phyloP scores from a whole-genome alignment of 2,888 invertebrate species.

The Drosophila affinis region DNA sequence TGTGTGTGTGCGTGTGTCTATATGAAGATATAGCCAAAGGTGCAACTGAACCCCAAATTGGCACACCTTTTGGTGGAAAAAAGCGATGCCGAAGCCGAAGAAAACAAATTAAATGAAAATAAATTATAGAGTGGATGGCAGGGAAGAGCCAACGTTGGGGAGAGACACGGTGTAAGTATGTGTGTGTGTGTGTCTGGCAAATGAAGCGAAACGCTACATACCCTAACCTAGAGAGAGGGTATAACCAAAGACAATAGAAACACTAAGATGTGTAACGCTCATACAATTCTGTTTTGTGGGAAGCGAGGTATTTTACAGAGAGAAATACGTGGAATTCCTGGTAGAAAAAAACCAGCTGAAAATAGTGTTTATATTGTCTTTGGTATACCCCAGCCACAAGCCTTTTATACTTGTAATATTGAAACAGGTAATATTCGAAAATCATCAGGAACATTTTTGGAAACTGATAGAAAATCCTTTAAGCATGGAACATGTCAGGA shows the following conservation, averaged over 20 bases:
- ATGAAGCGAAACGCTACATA: constrained; percentile 79
- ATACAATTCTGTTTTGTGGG: no score
- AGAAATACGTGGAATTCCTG: no score
- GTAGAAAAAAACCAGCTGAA: no score
- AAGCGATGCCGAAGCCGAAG: constrained; percentile 30
- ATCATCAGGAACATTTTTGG: neutral
- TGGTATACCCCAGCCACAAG: neutral
- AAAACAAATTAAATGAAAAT: constrained; percentile 49
- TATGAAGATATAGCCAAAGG: constrained; percentile 19
- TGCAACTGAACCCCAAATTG: constrained; percentile 38
- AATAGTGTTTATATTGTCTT: no score
- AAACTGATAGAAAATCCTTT: neutral
- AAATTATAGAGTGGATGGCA: constrained; percentile 31
- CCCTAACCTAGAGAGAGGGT: neutral
- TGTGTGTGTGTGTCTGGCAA: constrained; percentile 58
- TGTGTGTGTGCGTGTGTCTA: neutral
- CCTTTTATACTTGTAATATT: no score
- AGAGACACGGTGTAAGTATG: constrained; percentile 3
- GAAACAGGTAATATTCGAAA: neutral
- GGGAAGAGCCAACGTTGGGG: constrained; percentile 7
- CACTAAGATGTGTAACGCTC: no score
- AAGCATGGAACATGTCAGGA: no score
- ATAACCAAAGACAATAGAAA: no score
- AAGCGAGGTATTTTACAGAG: no score
- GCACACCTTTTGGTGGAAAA: constrained; percentile 35